Base-by-base conservation (phyloP, 2,797 vertebrate genomes). In the Vultur gryphus region DNA sequence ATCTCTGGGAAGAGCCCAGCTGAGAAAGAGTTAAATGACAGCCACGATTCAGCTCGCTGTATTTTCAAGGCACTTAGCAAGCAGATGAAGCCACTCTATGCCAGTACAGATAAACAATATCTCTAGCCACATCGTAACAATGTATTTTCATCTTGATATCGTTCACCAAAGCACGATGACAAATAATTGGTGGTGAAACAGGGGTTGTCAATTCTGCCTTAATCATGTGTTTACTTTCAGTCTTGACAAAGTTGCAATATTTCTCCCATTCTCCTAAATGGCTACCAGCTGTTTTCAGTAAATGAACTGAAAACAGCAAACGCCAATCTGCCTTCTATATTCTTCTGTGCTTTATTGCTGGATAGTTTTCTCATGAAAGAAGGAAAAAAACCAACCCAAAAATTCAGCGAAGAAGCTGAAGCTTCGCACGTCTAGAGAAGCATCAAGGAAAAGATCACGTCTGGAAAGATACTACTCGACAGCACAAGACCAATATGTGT, bases 231-330 rank as follows among this genome's bases (percentile, higher is more conserved):
- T 90, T 77, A 66, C 77, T 96, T 66, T 35, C 9, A 15, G 65
- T 7, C 48, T 48, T 16, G 69, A 86, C 91, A 95, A 73, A 89
- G 91, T 46, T 43, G 78, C 84, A 9, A 16, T 46, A 14, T 92
- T 92, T 48, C 59, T 73, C 80, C 51, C 80, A 49, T 86, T 86
- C 80, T 54, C 72, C 87, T 89, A 73, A 92, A 86, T 48, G 89
- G 84, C 91, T 66, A 92, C 96, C 93, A 95, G 89, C 87, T 95
- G 94, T 71, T 92, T 90, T 33, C 76, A 54, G 84, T 62, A 86
- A 95, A 93, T 26, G 94, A 87, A 71, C 31, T 39, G 61, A 87
- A 55, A 44, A 33, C 62, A n/a, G 84, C 48, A 65, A 89, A 82
- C 81, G 59, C 58, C 78, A 46, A 16, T 15, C 78, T 84, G 89